Percentiles rank a stretch among this genome's conserved stretches.
Conservation (phyloP, 1,140 invertebrate species). For the Heterodera schachtii region DNA sequence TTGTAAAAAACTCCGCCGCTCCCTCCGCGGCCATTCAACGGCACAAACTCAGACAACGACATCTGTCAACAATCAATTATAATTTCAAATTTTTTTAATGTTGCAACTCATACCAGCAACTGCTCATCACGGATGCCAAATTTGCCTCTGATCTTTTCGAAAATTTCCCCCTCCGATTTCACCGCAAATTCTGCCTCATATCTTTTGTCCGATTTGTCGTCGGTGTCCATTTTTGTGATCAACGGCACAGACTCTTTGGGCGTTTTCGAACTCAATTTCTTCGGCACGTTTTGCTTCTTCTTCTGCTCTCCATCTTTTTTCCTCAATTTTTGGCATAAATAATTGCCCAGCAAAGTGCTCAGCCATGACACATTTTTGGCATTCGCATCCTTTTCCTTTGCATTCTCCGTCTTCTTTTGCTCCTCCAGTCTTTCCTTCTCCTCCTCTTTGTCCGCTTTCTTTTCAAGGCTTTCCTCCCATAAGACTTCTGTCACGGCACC, state of each 20-base stretch:
- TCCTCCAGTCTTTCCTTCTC: too few species aligned
- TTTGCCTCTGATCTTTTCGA: background rate
- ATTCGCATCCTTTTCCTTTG: background rate
- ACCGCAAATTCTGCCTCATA: background rate
- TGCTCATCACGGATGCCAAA: background rate
- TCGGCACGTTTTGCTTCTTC: too few species aligned
- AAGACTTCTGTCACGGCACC: too few species aligned
- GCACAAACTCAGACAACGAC: background rate
- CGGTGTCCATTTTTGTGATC: background rate
- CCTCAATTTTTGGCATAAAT: background rate
- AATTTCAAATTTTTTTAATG: slow-evolving; percentile 4
- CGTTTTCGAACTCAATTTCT: too few species aligned
- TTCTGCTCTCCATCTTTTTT: too few species aligned
- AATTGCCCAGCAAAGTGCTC: background rate
- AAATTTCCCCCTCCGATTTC: background rate
- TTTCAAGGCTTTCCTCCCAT: too few species aligned
- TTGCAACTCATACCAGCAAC: background rate
- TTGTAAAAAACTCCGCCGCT: background rate
- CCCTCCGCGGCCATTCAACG: background rate
- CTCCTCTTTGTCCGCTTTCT: too few species aligned
- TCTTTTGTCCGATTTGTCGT: too few species aligned
- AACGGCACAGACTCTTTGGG: too few species aligned
- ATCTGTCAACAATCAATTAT: background rate
- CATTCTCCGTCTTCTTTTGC: background rate
- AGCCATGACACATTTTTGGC: background rate